Base-by-base conservation (phyloP, 2,113 vertebrate genomes). In the Leucoraja erinaceus region DNA sequence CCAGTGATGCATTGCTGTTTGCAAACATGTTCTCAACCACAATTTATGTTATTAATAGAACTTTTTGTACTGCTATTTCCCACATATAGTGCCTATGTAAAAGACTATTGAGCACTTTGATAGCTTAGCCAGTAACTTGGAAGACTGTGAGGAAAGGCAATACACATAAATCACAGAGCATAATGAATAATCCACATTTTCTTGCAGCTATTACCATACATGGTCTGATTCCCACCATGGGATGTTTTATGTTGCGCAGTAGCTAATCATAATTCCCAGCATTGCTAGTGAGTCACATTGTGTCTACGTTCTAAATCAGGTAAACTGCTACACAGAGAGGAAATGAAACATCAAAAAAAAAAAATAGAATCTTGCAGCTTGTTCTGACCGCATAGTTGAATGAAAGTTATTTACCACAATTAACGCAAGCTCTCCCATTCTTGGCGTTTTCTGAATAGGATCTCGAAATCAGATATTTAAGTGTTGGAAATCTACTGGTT, bases 221-320 rank as follows among this genome's bases (percentile, higher is more conserved):
- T 47, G 66, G 68, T 20, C 63, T 91, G 63, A 54, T 91, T 91
- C 90, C 22, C 90, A 91, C 68, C 68, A 91, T 54, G 33, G 66
- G 66, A 91, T 90, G 70, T 91, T 91, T 91, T 33, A 72, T 72
- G 90, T 91, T 74, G 31, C 70, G 68, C 68, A 70, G 90, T 28
- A 54, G 90, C 68, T 91, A 72, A 54, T 91, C 90, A 74, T 54
- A 74, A 91, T 54, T 91, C 90, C 90, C 90, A 88, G 83, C 83
- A 88, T 63, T 38, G 88, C 10, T 72, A 54, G 66, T 72, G 66
- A 72, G 38, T 91, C 90, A 72, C 90, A 91, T 25, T 54, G 38
- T 74, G 68, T 91, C 33, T 18, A 72, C 31, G 54, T 33, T 91
- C 22, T 11, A 38, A 74, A 47, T 74, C 68, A 91, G 68, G 38